A percentile compares a stretch with the other conserved stretches of the same genome.
phyloP scores from a whole-genome alignment of 2,113 vertebrate species.

The Theristicus caerulescens region DNA sequence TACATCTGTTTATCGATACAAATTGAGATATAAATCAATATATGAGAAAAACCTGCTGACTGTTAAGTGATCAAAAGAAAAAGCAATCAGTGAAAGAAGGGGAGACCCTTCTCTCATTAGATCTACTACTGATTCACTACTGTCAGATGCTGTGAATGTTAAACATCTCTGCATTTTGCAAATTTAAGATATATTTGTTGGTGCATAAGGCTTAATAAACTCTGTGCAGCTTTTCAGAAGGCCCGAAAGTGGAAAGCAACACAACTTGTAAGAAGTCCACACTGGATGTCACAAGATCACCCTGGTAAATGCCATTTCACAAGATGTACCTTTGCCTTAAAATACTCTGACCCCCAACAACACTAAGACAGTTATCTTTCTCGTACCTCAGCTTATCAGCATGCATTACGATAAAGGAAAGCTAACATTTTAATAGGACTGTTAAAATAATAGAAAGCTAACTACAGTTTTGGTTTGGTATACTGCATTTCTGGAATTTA shows the following conservation, averaged over 20 bases:
- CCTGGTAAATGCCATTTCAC: neutral
- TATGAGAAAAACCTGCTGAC: neutral
- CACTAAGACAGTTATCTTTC: neutral
- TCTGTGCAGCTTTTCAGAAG: neutral
- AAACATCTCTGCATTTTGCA: neutral
- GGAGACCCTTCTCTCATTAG: neutral
- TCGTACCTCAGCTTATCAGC: neutral
- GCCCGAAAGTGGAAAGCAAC: neutral
- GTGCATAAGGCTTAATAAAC: neutral
- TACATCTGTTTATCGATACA: neutral
- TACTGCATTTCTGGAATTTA: neutral
- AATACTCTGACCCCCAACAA: neutral
- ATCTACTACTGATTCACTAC: neutral
- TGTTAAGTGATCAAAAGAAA: neutral
- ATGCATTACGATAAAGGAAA: neutral
- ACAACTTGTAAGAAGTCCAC: neutral
- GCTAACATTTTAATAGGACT: neutral
- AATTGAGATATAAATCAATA: neutral
- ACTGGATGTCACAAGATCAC: fast-evolving
- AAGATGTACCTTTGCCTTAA: neutral
- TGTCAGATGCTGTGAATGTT: neutral
- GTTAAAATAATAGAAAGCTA: neutral
- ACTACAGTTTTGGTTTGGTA: neutral
- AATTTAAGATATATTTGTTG: neutral
- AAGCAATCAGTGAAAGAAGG: neutral